phyloP scores from a whole-genome alignment of 2,888 invertebrate genomes.

The Ornithoptera priamus region DNA sequence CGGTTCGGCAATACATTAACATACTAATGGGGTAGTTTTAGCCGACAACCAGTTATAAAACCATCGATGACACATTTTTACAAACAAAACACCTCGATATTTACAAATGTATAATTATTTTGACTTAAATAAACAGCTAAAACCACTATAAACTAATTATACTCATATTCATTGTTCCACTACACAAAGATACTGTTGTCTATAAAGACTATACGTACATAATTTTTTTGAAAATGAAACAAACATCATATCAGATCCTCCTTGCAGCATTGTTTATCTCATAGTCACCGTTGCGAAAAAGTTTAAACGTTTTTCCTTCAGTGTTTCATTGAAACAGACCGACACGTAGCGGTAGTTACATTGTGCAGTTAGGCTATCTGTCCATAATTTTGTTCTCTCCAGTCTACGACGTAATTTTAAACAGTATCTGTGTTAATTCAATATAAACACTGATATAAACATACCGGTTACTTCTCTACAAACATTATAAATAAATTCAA shows the following conservation, averaged over 20 bases:
- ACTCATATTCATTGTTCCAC: background rate
- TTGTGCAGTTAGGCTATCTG: background rate
- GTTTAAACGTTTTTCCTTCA: background rate
- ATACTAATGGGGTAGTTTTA: constrained; percentile 67
- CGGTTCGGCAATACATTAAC: constrained; percentile 59
- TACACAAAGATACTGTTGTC: too few species aligned
- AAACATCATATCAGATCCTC: background rate
- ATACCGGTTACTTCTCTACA: constrained; percentile 4
- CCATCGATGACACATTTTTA: constrained; percentile 33
- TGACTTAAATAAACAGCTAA: background rate
- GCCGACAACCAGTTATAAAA: constrained; percentile 49
- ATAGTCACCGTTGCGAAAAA: background rate
- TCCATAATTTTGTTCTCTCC: background rate
- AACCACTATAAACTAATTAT: background rate
- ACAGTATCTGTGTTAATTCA: constrained; percentile 2
- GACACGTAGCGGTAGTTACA: background rate
- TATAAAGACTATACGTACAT: background rate
- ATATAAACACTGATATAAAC: constrained; percentile 21
- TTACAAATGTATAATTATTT: constrained; percentile 15
- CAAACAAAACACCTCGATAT: constrained; percentile 34
- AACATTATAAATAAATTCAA: constrained; percentile 9
- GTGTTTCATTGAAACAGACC: constrained; percentile 8
- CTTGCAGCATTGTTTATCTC: background rate
- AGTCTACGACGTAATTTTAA: constrained; percentile 10
- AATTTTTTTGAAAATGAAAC: background rate